Conservation (phyloP, 2,113 vertebrate genomes). For the Erythrocercus mccallii region DNA sequence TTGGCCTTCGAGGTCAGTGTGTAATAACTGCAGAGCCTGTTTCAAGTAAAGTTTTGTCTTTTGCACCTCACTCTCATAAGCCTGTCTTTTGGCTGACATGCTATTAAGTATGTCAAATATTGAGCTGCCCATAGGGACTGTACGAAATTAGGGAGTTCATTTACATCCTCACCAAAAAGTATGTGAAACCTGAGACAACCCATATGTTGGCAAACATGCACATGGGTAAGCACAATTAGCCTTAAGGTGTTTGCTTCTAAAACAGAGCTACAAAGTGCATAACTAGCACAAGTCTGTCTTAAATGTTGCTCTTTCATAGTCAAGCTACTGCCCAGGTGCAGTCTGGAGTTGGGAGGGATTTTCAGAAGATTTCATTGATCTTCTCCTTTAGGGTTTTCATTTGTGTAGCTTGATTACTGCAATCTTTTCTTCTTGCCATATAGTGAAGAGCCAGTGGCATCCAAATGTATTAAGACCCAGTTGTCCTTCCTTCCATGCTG, state of each 20-base stretch:
- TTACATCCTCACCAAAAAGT: not conserved
- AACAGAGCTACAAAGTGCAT: not conserved
- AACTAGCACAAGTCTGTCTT: not conserved
- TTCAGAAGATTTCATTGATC: not conserved
- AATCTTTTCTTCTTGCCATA: not conserved
- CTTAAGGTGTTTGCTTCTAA: not conserved
- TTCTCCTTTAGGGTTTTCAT: not conserved
- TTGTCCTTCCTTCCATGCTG: not conserved
- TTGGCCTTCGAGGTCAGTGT: not conserved
- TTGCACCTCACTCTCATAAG: not conserved
- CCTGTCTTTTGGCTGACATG: not conserved
- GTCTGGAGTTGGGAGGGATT: not conserved
- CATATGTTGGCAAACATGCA: not conserved
- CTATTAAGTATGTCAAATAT: not conserved
- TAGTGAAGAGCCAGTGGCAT: not conserved
- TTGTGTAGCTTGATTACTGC: not conserved
- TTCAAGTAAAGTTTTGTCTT: not conserved
- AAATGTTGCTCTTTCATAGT: not conserved
- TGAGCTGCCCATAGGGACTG: not conserved
- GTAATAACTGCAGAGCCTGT: not conserved
- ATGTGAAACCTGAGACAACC: not conserved
- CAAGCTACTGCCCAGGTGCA: not conserved
- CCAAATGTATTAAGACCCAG: not conserved
- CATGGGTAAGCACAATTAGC: not conserved
- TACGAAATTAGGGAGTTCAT: not conserved